Percentiles rank a stretch among this genome's conserved stretches.
phyloP scores from a whole-genome alignment of 2,797 vertebrate species.

The Pempheris klunzingeri region DNA sequence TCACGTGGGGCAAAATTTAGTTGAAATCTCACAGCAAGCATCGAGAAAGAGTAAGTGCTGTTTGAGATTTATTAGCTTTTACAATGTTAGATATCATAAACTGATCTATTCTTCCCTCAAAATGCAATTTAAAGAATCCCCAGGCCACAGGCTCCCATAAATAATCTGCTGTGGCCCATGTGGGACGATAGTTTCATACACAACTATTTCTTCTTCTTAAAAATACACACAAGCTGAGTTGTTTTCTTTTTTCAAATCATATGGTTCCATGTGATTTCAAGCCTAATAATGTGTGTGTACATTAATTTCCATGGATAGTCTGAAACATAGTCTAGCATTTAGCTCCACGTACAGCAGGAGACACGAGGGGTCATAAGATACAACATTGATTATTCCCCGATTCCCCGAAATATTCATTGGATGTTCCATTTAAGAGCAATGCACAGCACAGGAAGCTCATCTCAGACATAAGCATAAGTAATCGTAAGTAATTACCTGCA shows the following conservation, averaged over 20 bases:
- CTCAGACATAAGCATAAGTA: constrained; percentile 31
- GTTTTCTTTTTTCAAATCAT: not conserved
- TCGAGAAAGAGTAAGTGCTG: not conserved
- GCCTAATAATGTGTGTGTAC: not conserved
- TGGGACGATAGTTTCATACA: not conserved
- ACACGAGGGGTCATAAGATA: constrained; percentile 31
- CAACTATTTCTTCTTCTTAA: constrained; percentile 1
- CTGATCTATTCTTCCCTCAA: not conserved
- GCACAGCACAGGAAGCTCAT: constrained; percentile 39
- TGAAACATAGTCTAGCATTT: constrained; percentile 10
- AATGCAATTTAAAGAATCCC: constrained; percentile 4
- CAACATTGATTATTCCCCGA: constrained; percentile 59
- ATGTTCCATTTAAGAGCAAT: constrained; percentile 58
- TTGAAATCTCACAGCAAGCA: not conserved
- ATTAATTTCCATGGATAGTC: not conserved
- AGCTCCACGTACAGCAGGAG: constrained; percentile 17
- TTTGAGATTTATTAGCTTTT: constrained; percentile 24
- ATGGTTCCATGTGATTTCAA: not conserved
- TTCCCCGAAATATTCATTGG: constrained; percentile 74
- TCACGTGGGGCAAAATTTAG: not conserved
- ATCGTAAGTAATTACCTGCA: constrained; percentile 45
- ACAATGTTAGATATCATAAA: constrained; percentile 5
- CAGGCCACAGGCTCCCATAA: not conserved
- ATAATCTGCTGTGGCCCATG: constrained; percentile 4
- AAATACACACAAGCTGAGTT: not conserved